A percentile compares a stretch with the other conserved stretches of the same genome.
Evolutionary conservation across 2,888 invertebrate species (phyloP).

Genomic region (Xestia rhomboidea): DNA sequence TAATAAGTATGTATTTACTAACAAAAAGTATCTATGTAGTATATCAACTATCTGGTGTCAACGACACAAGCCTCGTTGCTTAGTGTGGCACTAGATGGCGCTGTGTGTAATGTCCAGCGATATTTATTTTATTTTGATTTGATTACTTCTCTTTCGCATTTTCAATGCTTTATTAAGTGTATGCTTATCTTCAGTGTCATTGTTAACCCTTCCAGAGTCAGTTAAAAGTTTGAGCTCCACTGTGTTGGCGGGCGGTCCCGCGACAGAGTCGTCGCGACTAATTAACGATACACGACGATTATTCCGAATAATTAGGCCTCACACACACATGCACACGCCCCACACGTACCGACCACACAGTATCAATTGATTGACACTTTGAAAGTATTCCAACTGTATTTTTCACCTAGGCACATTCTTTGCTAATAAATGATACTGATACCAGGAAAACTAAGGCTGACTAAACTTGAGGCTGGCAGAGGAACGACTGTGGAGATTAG

Average conservation of each 20-base stretch:
- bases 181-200: neutral
- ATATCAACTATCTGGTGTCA: too few relatives aligned
- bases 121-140: too few relatives aligned
- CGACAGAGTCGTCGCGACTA: conserved; percentile 84
- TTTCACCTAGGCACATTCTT: neutral
- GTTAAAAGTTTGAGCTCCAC: conserved; percentile 78
- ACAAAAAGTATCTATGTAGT: too few relatives aligned
- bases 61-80: too few relatives aligned
- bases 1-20: too few relatives aligned
- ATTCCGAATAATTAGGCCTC: conserved; percentile 89
- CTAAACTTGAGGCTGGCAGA: neutral
- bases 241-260: conserved; percentile 85
- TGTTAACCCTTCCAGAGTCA: neutral
- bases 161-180: neutral
- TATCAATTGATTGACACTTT: conserved; percentile 32
- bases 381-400: neutral
- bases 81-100: too few relatives aligned
- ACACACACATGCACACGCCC: conserved; percentile 70
- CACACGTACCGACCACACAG: conserved; percentile 54
- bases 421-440: neutral
- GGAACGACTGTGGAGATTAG: neutral
- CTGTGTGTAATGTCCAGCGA: too few relatives aligned
- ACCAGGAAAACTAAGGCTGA: neutral
- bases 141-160: too few relatives aligned
- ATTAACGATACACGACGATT: conserved; percentile 89